Percentiles rank a stretch among this genome's conserved stretches.
phyloP scores from a whole-genome alignment of 2,797 vertebrate species.

The Anguilla megastoma region DNA sequence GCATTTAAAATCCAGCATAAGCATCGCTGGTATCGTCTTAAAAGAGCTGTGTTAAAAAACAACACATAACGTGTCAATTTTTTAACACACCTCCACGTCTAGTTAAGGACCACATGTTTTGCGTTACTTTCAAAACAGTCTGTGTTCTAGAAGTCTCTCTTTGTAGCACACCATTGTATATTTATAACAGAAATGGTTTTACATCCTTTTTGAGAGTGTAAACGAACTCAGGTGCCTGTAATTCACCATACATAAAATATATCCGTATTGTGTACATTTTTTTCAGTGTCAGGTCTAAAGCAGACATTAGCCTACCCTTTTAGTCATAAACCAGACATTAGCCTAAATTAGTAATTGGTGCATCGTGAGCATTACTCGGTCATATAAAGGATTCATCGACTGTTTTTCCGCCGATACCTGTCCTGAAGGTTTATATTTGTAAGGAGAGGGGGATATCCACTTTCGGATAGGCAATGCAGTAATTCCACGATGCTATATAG shows the following conservation, averaged over 20 bases:
- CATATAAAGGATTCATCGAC: background rate
- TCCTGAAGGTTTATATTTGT: background rate
- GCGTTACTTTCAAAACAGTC: no score
- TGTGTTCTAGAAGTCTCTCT: no score
- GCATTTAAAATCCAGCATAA: background rate
- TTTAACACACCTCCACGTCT: background rate
- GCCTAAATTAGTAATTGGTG: background rate
- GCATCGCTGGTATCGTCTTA: background rate
- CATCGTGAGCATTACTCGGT: background rate
- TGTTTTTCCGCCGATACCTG: background rate
- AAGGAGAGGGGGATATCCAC: background rate
- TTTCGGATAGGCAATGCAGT: background rate
- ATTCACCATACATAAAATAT: no score
- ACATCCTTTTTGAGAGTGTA: no score
- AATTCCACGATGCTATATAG: background rate
- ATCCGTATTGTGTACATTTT: background rate
- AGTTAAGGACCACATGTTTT: no score
- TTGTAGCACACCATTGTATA: no score
- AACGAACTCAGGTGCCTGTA: no score
- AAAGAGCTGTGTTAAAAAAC: background rate
- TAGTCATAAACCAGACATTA: no score
- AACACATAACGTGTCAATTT: background rate
- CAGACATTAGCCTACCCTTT: background rate
- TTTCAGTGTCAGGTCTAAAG: background rate
- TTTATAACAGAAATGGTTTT: no score